Percentiles rank a stretch among this genome's conserved stretches.
phyloP scores from a whole-genome alignment of 2,888 invertebrate species.

The Cheilosia impressa region DNA sequence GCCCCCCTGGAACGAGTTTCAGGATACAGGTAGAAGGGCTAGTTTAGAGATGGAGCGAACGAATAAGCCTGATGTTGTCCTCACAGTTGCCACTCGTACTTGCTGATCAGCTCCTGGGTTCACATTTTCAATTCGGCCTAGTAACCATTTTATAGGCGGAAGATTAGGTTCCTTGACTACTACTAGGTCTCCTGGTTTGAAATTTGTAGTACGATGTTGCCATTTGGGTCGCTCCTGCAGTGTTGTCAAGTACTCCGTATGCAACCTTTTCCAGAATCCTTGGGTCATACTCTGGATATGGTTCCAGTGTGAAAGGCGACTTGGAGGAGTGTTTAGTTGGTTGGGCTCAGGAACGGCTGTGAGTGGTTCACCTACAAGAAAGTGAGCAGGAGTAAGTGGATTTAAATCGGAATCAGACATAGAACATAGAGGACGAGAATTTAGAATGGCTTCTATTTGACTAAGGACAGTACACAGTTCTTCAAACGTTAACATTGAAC shows the following conservation, averaged over 20 bases:
- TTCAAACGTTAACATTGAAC: not conserved
- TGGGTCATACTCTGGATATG: too few species aligned
- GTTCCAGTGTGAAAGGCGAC: too few species aligned
- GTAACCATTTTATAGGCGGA: slow-evolving; percentile 48
- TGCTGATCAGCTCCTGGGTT: slow-evolving; percentile 60
- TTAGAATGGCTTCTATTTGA: slow-evolving; percentile 13
- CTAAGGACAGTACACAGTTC: not conserved
- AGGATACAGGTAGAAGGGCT: not conserved
- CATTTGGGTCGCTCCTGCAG: too few species aligned
- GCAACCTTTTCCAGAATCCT: not conserved
- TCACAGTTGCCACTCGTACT: slow-evolving; percentile 50
- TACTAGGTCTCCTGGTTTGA: too few species aligned
- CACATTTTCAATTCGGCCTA: slow-evolving; percentile 47
- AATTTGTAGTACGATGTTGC: too few species aligned
- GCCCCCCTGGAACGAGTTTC: slow-evolving; percentile 3
- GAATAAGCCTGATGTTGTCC: slow-evolving; percentile 6
- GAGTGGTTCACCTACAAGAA: too few species aligned
- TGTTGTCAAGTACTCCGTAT: not conserved
- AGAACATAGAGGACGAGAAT: slow-evolving; percentile 3
- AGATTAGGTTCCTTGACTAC: slow-evolving; percentile 55
- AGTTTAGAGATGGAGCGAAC: not conserved
- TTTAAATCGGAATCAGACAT: slow-evolving; percentile 1
- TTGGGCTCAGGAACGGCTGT: too few species aligned
- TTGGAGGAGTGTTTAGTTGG: too few species aligned
- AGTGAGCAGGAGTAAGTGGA: not conserved